phyloP scores from a whole-genome alignment of 1,140 invertebrate species.

The Drosophila gunungcola region DNA sequence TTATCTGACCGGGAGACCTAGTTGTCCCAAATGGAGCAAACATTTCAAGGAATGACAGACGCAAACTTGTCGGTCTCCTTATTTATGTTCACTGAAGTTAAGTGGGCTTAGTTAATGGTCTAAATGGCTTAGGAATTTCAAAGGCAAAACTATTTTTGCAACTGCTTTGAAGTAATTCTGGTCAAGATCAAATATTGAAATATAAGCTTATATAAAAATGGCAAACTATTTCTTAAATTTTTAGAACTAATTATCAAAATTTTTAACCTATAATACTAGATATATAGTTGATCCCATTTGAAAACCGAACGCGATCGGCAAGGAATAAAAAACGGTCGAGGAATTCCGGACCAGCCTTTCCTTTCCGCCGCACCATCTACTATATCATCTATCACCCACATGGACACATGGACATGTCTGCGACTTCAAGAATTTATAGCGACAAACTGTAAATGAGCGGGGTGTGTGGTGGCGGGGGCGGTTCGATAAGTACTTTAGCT shows the following conservation, averaged over 20 bases:
- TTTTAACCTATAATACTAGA: too few relatives aligned
- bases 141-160: background rate
- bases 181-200: too few relatives aligned
- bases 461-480: constrained; percentile 1
- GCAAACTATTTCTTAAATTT: too few relatives aligned
- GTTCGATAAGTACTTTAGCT: constrained; percentile 8
- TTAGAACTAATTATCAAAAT: too few relatives aligned
- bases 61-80: constrained; percentile 11
- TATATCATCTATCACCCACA: constrained; percentile 39
- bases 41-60: constrained; percentile 37
- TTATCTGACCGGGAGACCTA: constrained; percentile 36
- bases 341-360: constrained; percentile 14
- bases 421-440: constrained; percentile 32
- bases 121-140: background rate
- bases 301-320: background rate
- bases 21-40: constrained; percentile 30
- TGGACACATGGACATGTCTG: constrained; percentile 34
- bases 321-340: background rate
- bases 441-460: constrained; percentile 28
- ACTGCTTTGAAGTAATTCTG: too few relatives aligned
- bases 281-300: too few relatives aligned
- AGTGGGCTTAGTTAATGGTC: background rate
- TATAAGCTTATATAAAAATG: too few relatives aligned
- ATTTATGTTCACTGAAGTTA: constrained; percentile 18
- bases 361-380: constrained; percentile 15